phyloP scores from a whole-genome alignment of 2,113 vertebrate species.

The Nanger granti region DNA sequence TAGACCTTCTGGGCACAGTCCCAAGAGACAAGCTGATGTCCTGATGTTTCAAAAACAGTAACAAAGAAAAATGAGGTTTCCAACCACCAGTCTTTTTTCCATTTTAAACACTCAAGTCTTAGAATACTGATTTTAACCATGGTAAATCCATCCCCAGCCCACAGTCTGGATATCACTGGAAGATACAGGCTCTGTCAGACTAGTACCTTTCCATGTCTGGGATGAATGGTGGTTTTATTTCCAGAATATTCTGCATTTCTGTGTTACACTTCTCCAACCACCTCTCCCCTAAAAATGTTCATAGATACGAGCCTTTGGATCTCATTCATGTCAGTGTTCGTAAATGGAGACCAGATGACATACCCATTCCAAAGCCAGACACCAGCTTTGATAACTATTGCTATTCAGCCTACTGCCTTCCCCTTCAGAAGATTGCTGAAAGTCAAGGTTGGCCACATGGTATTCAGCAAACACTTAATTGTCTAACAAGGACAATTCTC shows the following conservation, averaged over 20 bases:
- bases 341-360: neutral
- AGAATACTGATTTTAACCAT: slow-evolving; percentile 61
- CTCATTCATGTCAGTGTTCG: neutral
- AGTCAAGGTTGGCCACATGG: neutral
- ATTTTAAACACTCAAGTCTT: slow-evolving; percentile 53
- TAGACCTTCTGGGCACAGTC: slow-evolving; percentile 63
- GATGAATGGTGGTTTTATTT: slow-evolving; percentile 39
- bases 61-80: slow-evolving; percentile 61
- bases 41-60: slow-evolving; percentile 71
- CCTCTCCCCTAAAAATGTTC: neutral
- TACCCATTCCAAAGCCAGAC: neutral
- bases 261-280: neutral
- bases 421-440: neutral
- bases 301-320: neutral
- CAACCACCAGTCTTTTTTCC: slow-evolving; percentile 59
- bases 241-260: neutral
- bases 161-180: slow-evolving; percentile 31
- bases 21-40: slow-evolving; percentile 69
- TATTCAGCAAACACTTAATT: neutral
- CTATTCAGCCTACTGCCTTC: neutral
- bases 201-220: neutral
- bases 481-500: neutral
- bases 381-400: neutral
- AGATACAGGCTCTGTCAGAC: slow-evolving; percentile 23
- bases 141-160: slow-evolving; percentile 32